These are phyloP conservation scores for Lethocerus indicus DNA, from an alignment of 1,140 invertebrate species.

Conservation along the genomic window DNA sequence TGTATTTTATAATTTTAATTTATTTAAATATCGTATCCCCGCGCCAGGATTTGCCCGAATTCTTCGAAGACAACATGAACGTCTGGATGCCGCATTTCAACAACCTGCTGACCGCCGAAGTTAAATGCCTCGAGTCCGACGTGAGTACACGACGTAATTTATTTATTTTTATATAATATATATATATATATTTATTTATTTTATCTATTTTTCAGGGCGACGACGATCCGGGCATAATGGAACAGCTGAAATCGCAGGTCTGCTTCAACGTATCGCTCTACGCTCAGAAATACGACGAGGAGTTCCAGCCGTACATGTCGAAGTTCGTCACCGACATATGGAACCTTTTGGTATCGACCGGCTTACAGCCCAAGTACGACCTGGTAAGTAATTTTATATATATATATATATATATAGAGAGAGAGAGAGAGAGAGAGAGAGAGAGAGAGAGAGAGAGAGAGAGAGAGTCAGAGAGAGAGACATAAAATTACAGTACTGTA, in stretches of 20 bases:
- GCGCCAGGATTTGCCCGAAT: slow-evolving; percentile 80
- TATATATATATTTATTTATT: not conserved
- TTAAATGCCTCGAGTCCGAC: slow-evolving; percentile 46
- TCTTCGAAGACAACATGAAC: slow-evolving; percentile 94
- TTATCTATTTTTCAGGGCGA: slow-evolving; percentile 39
- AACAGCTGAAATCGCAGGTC: slow-evolving; percentile 84
- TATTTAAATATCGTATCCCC: slow-evolving; percentile 1
- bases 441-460: slow-evolving; percentile 4
- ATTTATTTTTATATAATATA: not conserved
- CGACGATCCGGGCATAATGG: slow-evolving; percentile 77
- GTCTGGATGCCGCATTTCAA: slow-evolving; percentile 88
- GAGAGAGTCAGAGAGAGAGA: slow-evolving; percentile 1
- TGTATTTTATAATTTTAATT: slow-evolving; percentile 10
- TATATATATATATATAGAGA: too few relatives aligned
- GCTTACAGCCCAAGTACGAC: slow-evolving; percentile 80
- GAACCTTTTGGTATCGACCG: slow-evolving; percentile 71
- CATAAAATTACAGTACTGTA: too few relatives aligned
- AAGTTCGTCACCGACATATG: slow-evolving; percentile 86
- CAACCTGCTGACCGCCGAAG: slow-evolving; percentile 56
- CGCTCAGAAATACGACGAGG: slow-evolving; percentile 95
- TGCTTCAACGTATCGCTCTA: slow-evolving; percentile 91
- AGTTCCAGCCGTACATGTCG: slow-evolving; percentile 75
- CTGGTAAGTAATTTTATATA: slow-evolving; percentile 41
- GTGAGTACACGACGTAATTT: slow-evolving; percentile 27
- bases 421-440: slow-evolving; percentile 3